A percentile compares a stretch with the other conserved stretches of the same genome.
Conservation (phyloP, 2,888 invertebrate genomes). For the Macroteleia sp. region DNA sequence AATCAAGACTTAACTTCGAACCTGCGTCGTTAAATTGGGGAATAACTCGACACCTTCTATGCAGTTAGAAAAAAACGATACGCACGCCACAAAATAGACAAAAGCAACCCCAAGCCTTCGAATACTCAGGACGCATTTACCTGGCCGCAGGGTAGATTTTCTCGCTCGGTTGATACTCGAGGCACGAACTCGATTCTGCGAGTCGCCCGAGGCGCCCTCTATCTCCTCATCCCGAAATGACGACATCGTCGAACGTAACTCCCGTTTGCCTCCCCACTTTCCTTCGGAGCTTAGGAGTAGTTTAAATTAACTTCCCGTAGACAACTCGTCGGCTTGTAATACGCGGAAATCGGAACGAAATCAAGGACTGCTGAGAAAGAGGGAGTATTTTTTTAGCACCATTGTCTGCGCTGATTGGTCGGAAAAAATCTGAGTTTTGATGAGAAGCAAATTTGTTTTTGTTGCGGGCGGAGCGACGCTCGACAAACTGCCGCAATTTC, state of each 20-base stretch:
- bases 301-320: slow-evolving; percentile 78
- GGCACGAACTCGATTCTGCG: slow-evolving; percentile 81
- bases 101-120: slow-evolving; percentile 26
- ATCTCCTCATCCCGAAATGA: slow-evolving; percentile 68
- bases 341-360: slow-evolving; percentile 48
- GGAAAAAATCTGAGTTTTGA: slow-evolving; percentile 38
- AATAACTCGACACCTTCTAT: slow-evolving; percentile 14
- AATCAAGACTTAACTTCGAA: no score
- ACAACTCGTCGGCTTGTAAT: slow-evolving; percentile 77
- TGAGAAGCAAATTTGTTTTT: slow-evolving; percentile 44
- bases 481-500: slow-evolving; percentile 49
- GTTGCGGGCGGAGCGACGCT: slow-evolving; percentile 28
- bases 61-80: slow-evolving; percentile 44
- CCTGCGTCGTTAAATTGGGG: no score
- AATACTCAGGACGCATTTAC: slow-evolving; percentile 53
- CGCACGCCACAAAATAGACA: slow-evolving; percentile 43
- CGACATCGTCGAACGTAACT: slow-evolving; percentile 48
- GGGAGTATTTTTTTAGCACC: not conserved
- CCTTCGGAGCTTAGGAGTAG: slow-evolving; percentile 69
- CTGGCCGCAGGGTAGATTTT: slow-evolving; percentile 71
- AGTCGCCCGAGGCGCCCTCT: slow-evolving; percentile 75
- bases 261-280: not conserved
- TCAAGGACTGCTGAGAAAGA: not conserved
- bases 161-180: slow-evolving; percentile 77
- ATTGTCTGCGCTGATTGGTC: slow-evolving; percentile 24